A percentile compares a stretch with the other conserved stretches of the same genome.
Evolutionary conservation across 2,797 vertebrate species (phyloP).

Genomic region (Hyperoplus lanceolatus): DNA sequence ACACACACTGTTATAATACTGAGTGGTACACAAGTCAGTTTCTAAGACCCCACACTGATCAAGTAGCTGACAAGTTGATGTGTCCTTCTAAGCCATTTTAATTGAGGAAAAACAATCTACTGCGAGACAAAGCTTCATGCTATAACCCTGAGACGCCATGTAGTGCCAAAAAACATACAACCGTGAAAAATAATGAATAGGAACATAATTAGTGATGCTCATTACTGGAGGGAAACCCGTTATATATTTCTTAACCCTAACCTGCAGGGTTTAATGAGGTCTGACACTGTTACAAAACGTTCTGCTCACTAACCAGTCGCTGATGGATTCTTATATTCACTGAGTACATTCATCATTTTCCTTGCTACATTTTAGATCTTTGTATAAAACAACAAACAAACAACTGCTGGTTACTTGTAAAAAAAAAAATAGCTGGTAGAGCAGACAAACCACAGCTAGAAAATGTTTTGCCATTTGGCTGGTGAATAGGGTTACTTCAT

Average conservation of each 20-base stretch:
- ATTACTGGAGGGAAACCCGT: slow-evolving; percentile 44
- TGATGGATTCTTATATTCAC: slow-evolving; percentile 39
- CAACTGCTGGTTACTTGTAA: slow-evolving; percentile 46
- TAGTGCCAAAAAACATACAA: slow-evolving; percentile 48
- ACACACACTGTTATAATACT: slow-evolving; percentile 73
- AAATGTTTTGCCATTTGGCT: slow-evolving; percentile 9
- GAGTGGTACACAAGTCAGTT: slow-evolving; percentile 52
- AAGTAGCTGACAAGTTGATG: slow-evolving; percentile 29
- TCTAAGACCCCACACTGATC: slow-evolving; percentile 37
- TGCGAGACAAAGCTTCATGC: slow-evolving; percentile 42
- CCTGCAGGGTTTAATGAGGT: slow-evolving; percentile 75
- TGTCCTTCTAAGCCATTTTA: slow-evolving; percentile 12
- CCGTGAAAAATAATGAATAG: slow-evolving; percentile 51
- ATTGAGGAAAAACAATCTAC: slow-evolving; percentile 9
- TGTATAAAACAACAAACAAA: slow-evolving; percentile 36
- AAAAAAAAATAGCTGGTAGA: slow-evolving; percentile 40
- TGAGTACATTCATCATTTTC: slow-evolving; percentile 57
- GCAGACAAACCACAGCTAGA: slow-evolving; percentile 23
- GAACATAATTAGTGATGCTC: slow-evolving; percentile 26
- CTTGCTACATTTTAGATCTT: slow-evolving; percentile 46
- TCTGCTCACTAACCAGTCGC: slow-evolving; percentile 23
- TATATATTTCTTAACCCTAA: slow-evolving; percentile 56
- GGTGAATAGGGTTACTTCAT: slow-evolving; percentile 38
- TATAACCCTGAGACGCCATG: slow-evolving; percentile 74
- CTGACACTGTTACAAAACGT: slow-evolving; percentile 26